These are phyloP conservation scores for Chinchilla lanigera DNA, from an alignment of 2,113 vertebrate genomes.

Conservation along the genomic window DNA sequence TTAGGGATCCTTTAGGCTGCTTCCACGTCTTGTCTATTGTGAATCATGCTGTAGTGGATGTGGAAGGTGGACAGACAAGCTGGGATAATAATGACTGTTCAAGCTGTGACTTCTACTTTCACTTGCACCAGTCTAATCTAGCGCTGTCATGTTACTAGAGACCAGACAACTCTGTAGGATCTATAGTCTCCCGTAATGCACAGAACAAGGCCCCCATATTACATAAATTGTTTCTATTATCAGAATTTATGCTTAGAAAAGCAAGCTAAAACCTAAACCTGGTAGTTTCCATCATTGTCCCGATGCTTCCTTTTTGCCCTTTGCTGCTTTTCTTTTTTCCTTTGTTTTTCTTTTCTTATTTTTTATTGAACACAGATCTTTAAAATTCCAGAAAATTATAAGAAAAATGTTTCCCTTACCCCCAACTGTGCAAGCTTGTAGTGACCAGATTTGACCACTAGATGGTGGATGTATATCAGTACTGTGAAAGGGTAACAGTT, in stretches of 20 bases:
- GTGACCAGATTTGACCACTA: slow-evolving; percentile 47
- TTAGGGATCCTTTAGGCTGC: neutral
- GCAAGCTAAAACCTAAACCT: neutral
- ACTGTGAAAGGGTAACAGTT: neutral
- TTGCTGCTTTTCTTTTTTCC: too few species aligned
- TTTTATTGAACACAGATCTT: neutral
- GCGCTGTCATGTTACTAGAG: neutral
- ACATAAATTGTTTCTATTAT: neutral
- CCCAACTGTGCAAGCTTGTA: neutral
- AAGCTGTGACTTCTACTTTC: neutral
- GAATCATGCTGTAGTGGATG: neutral
- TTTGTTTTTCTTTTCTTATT: neutral
- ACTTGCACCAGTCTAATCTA: neutral
- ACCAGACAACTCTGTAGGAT: neutral
- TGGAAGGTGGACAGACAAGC: neutral
- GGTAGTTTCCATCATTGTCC: neutral
- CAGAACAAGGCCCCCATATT: neutral
- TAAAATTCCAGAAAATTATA: neutral
- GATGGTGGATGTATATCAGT: slow-evolving; percentile 64
- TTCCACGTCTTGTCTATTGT: neutral
- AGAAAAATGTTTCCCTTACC: neutral
- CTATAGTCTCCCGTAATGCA: neutral
- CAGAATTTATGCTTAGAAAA: neutral
- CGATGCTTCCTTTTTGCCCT: neutral
- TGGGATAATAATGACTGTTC: neutral